Percentiles rank a stretch among this genome's conserved stretches.
Evolutionary conservation across 2,888 invertebrate genomes (phyloP).

Genomic region (Melipona beecheii): DNA sequence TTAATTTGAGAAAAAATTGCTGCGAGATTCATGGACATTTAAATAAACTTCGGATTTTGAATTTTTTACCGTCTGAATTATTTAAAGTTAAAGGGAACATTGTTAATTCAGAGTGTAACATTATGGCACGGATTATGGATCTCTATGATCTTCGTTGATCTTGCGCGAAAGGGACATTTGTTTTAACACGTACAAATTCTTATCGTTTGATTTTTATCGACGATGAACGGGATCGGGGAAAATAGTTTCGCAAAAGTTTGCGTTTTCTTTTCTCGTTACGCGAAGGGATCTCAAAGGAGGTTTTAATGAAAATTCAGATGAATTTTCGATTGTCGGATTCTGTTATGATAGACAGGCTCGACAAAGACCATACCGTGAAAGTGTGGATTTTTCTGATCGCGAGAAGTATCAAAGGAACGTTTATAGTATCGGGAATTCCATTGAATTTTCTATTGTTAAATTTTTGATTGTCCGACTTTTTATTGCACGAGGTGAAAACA

Average conservation of each 20-base stretch:
- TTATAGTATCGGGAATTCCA: neutral
- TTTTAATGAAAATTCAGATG: neutral
- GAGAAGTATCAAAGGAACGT: neutral
- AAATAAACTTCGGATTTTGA: too few relatives aligned
- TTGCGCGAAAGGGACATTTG: too few relatives aligned
- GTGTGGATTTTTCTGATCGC: neutral
- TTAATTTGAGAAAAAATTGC: neutral
- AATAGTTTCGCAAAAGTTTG: neutral
- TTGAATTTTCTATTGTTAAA: neutral
- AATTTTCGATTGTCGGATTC: neutral
- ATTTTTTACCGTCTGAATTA: too few relatives aligned
- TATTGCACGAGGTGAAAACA: neutral
- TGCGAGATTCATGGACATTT: too few relatives aligned
- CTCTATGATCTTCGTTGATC: too few relatives aligned
- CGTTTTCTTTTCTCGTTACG: neutral
- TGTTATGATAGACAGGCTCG: neutral
- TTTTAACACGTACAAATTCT: too few relatives aligned
- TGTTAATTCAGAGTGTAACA: too few relatives aligned
- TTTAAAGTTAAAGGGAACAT: too few relatives aligned
- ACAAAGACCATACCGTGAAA: neutral
- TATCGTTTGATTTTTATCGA: neutral
- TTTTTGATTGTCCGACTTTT: neutral
- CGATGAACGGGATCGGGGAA: neutral
- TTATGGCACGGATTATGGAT: too few relatives aligned
- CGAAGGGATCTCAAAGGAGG: neutral